Percentiles rank a stretch among this genome's conserved stretches.
These are phyloP conservation scores for Torymus tubicola DNA, from an alignment of 2,888 invertebrate genomes.

Conservation along the genomic window DNA sequence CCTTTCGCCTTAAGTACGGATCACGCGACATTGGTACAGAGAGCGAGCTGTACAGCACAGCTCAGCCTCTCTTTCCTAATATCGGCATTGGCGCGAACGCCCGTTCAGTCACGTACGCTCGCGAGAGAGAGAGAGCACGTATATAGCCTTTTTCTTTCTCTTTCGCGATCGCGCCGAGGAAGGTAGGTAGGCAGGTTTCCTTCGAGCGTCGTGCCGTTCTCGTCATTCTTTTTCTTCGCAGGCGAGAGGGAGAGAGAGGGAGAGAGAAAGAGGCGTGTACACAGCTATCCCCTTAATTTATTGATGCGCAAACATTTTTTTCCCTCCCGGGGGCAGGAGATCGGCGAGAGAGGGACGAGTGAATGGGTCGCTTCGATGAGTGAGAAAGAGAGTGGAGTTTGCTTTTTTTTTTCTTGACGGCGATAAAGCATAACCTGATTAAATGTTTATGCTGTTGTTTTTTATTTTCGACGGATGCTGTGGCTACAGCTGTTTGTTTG, in stretches of 20 bases:
- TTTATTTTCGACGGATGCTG: too few species aligned
- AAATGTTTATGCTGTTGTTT: too few species aligned
- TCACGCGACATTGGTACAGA: constrained; percentile 61
- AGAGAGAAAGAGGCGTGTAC: background rate
- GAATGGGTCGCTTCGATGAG: too few species aligned
- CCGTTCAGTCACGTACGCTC: constrained; percentile 62
- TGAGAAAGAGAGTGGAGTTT: too few species aligned
- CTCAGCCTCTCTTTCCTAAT: constrained; percentile 57
- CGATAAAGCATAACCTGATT: background rate
- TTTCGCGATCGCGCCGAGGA: too few species aligned
- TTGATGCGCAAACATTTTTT: constrained; percentile 33
- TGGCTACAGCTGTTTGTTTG: too few species aligned
- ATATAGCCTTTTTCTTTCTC: too few species aligned
- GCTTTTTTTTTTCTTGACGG: background rate
- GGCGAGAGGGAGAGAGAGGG: background rate
- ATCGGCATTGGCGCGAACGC: constrained; percentile 59
- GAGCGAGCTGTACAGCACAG: background rate
- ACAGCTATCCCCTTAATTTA: constrained; percentile 26
- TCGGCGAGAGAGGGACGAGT: too few species aligned
- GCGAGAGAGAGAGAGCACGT: background rate
- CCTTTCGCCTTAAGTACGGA: constrained; percentile 60
- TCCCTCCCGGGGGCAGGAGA: background rate
- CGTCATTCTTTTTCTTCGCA: too few species aligned
- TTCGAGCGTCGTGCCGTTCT: too few species aligned
- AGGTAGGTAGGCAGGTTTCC: too few species aligned